Percentiles rank a stretch among this genome's conserved stretches.
These are phyloP conservation scores for Turritopsis rubra DNA, from an alignment of 30 jellyfish, hydroid and myxozoan genomes.

Conservation along the genomic window DNA sequence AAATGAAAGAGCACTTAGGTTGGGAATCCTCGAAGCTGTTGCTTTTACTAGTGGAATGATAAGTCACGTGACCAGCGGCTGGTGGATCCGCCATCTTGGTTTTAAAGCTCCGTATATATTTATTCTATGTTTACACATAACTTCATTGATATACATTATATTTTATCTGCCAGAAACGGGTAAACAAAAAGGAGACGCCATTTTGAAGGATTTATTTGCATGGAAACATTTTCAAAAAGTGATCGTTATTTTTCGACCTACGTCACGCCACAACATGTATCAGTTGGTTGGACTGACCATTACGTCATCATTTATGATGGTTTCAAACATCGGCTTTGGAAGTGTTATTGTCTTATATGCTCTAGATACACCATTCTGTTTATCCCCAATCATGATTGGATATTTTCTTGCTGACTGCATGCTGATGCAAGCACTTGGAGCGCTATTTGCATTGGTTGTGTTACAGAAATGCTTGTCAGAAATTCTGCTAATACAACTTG, in stretches of 20 bases:
- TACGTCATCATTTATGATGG: slow-evolving; percentile 93
- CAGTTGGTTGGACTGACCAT: slow-evolving; percentile 67
- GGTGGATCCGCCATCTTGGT: slow-evolving; percentile 97
- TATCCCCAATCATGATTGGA: slow-evolving; percentile 95
- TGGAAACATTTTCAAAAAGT: slow-evolving; percentile 53
- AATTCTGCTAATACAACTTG: slow-evolving; percentile 75
- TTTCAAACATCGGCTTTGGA: slow-evolving; percentile 88
- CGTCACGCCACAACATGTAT: slow-evolving; percentile 36
- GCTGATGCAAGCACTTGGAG: slow-evolving; percentile 95
- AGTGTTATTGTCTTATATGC: slow-evolving; percentile 89
- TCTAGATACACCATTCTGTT: slow-evolving; percentile 85
- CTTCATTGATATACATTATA: slow-evolving; percentile 45
- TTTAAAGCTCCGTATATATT: slow-evolving; percentile 94
- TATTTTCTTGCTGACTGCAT: slow-evolving; percentile 92
- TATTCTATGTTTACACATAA: slow-evolving; percentile 50
- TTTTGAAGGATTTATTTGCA: slow-evolving; percentile 48
- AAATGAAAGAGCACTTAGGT: slow-evolving; percentile 72
- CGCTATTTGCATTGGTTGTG: slow-evolving; percentile 66
- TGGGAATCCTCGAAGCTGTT: slow-evolving; percentile 87
- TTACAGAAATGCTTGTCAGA: slow-evolving; percentile 70
- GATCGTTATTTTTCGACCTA: slow-evolving; percentile 38
- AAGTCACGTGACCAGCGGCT: slow-evolving; percentile 90
- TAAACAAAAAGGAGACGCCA: slow-evolving; percentile 27
- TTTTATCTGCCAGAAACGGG: slow-evolving; percentile 59
- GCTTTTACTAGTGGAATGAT: slow-evolving; percentile 96